These are phyloP conservation scores for Procambarus virginalis DNA, from an alignment of 1,140 invertebrate genomes.

Conservation along the genomic window DNA sequence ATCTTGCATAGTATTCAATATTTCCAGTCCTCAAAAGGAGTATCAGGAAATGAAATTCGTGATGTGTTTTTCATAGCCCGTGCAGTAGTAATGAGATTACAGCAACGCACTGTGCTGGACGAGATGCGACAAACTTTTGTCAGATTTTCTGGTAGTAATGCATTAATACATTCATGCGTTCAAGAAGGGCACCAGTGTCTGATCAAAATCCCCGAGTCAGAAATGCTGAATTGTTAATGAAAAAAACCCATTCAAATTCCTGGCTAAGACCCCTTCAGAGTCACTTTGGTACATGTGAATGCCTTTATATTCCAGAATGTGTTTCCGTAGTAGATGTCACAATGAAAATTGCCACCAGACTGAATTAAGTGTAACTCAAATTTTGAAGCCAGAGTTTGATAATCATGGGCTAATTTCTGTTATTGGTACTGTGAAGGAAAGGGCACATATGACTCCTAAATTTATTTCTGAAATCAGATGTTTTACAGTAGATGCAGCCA, in stretches of 20 bases:
- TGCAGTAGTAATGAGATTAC: not conserved
- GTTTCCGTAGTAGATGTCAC: not conserved
- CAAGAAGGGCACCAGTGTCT: not conserved
- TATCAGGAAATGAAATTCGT: not conserved
- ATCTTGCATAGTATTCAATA: not conserved
- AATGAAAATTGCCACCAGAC: not conserved
- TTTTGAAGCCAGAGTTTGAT: not conserved
- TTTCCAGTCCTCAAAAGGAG: not conserved
- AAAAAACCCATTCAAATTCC: not conserved
- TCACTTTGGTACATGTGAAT: slow-evolving; percentile 16
- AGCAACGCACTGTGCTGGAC: not conserved
- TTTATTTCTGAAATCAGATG: not conserved
- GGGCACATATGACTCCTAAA: not conserved
- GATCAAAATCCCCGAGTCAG: not conserved
- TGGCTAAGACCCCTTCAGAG: not conserved
- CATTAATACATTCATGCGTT: slow-evolving; percentile 22
- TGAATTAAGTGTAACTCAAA: not conserved
- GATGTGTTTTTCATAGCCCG: not conserved
- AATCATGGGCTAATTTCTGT: not conserved
- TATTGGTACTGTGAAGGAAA: not conserved
- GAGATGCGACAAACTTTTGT: slow-evolving; percentile 10
- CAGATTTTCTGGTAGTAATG: not conserved
- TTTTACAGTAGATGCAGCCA: not conserved
- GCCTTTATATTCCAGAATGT: slow-evolving; percentile 2
- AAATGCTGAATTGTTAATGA: not conserved